phyloP scores from a whole-genome alignment of 2,888 invertebrate species.

The Drosophila barbarae region DNA sequence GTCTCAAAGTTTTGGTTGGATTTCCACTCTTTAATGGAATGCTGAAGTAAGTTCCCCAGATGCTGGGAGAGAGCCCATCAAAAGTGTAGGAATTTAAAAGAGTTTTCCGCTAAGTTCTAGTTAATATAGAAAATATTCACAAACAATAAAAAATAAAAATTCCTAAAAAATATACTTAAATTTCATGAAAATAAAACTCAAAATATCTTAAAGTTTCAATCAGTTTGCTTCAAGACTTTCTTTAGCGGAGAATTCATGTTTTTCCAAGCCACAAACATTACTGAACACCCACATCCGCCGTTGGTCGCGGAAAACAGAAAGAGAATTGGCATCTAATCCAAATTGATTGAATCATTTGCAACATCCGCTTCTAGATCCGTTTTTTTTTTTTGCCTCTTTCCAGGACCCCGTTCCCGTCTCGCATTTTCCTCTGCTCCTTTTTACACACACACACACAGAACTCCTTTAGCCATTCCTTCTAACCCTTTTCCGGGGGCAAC shows the following conservation, averaged over 20 bases:
- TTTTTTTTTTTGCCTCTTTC: neutral
- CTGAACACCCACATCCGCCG: constrained; percentile 3
- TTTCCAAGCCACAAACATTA: neutral
- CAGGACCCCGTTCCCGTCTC: neutral
- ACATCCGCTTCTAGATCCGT: constrained; percentile 26
- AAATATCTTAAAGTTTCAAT: neutral
- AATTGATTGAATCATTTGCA: constrained; percentile 38
- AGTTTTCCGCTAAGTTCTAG: neutral
- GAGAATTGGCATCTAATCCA: constrained; percentile 15
- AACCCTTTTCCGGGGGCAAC: constrained; percentile 4
- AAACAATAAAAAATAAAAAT: neutral
- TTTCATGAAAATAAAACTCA: neutral
- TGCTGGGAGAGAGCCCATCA: constrained; percentile 1
- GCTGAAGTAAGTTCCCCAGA: neutral
- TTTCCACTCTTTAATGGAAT: constrained; percentile 9
- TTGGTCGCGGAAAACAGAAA: constrained; percentile 8
- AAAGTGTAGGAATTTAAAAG: constrained; percentile 3
- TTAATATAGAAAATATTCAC: neutral
- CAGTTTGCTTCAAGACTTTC: neutral
- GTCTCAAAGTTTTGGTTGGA: neutral
- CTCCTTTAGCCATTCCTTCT: neutral
- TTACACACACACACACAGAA: neutral
- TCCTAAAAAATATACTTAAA: neutral
- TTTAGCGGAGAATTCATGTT: neutral
- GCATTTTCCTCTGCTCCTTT: constrained; percentile 4